These are phyloP conservation scores for Ifrita kowaldi DNA, from an alignment of 2,113 vertebrate genomes.

Conservation along the genomic window DNA sequence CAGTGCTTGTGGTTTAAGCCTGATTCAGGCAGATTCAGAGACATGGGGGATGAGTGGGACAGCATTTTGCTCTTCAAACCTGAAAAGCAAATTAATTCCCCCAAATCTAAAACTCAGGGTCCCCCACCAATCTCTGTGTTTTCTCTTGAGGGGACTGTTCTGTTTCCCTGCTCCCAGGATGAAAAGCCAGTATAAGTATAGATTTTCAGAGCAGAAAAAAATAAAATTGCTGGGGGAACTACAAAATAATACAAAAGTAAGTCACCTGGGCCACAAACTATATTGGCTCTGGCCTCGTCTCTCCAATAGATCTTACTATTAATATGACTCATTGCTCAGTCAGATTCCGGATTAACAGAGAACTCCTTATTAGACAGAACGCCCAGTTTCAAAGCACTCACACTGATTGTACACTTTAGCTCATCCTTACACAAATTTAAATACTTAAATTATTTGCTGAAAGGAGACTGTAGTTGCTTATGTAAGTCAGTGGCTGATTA, in stretches of 20 bases:
- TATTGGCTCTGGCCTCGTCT: background rate
- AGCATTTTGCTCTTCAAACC: background rate
- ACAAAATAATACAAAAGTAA: background rate
- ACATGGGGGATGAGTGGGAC: fast-evolving
- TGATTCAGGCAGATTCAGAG: background rate
- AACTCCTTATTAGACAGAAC: background rate
- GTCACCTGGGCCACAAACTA: background rate
- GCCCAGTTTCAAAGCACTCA: background rate
- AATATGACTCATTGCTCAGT: background rate
- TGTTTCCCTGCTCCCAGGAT: background rate
- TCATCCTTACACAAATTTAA: background rate
- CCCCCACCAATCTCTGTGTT: background rate
- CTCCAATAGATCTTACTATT: background rate
- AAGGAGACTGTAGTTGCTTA: background rate
- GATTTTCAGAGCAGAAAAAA: background rate
- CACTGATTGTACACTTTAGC: background rate
- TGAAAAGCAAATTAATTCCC: background rate
- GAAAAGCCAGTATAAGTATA: background rate
- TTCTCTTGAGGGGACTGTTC: background rate
- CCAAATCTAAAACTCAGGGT: background rate
- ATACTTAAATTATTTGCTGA: background rate
- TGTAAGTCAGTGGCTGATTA: background rate
- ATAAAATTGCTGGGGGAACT: background rate
- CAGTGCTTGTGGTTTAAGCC: background rate
- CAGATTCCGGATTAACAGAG: background rate